Evolutionary conservation across 2,888 invertebrate species (phyloP), one percentile per base, ranked within the genome.

Genomic region (Rhingia rostrata): DNA sequence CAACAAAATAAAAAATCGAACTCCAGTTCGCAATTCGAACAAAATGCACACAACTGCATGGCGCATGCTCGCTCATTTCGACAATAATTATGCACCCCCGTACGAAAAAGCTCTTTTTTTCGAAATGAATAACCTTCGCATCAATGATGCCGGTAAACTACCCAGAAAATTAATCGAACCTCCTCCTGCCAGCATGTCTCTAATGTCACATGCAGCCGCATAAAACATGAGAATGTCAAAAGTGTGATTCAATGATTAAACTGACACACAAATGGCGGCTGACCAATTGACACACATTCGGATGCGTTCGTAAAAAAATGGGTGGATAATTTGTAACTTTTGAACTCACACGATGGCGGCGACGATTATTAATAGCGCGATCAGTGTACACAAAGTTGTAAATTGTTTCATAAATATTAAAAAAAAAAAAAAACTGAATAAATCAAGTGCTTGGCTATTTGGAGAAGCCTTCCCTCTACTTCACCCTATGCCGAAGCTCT

Each of bases 1-100:
- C 67, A 75, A 70, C 64, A 39, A 66, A 22, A 53, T 41, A 77
- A 67, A 72, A 83, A 83, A 83, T 83, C 82, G 82, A 83, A 83
- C 66, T 73, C 82, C 67, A 73, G 82, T 45, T 72, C 64, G 54
- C 66, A 54, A 72, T 77, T 77, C 78, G 82, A 72, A 82, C 49
- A 33, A 67, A 73, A 73, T 83, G 82, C 82, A 83, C 67, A 22
- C 61, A 45, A 30, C 49, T 35, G 39, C 39, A 61, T 51, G 45
- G 78, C 82, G 82, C 82, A 73, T 83, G 82, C 78, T 51, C 77
- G 14, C 47, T 61, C 72, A 56, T 12, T 61, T 9, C 10, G 33
- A 56, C 49, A 77, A 22, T 22, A 22, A 22, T 22, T 22, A 61
- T 77, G 77, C 77, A 69, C 70, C 64, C 77, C 66, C 66, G 35